Percentiles rank a stretch among this genome's conserved stretches.
Conservation (phyloP, 2,797 vertebrate genomes). For the Cryptoprocta ferox region DNA sequence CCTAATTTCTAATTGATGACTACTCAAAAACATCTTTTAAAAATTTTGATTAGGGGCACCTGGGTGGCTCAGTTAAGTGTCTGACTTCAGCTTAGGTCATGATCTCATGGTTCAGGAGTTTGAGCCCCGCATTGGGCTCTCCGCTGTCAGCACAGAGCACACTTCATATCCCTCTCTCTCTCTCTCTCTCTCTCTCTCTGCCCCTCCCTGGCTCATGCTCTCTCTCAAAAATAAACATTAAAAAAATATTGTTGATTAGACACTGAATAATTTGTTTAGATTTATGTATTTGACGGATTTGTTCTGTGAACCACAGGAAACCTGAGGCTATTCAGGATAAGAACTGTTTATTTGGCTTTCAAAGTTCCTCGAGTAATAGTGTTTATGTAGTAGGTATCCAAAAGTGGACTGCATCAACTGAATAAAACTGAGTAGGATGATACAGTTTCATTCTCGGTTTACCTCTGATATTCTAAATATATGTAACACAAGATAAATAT, state of each 20-base stretch:
- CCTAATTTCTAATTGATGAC: not conserved
- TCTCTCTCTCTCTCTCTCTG: too few species aligned
- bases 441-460: constrained; percentile 31
- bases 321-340: not conserved
- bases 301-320: not conserved
- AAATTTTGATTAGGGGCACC: not conserved
- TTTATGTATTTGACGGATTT: constrained; percentile 23
- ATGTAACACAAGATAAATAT: constrained; percentile 54
- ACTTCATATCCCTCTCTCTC: too few species aligned
- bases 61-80: too few species aligned
- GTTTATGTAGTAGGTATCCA: not conserved
- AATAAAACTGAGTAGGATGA: not conserved
- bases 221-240: too few species aligned
- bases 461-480: constrained; percentile 29
- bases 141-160: too few species aligned
- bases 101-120: too few species aligned
- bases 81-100: too few species aligned
- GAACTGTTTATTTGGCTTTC: not conserved
- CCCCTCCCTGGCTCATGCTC: too few species aligned
- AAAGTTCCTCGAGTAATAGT: constrained; percentile 6
- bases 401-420: not conserved
- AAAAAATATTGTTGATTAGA: not conserved
- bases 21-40: not conserved
- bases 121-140: too few species aligned
- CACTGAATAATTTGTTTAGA: not conserved